Evolutionary conservation across 1,140 invertebrate genomes (phyloP), one percentile per base, ranked within the genome.

Genomic region (Oncopodura yosiiana): DNA sequence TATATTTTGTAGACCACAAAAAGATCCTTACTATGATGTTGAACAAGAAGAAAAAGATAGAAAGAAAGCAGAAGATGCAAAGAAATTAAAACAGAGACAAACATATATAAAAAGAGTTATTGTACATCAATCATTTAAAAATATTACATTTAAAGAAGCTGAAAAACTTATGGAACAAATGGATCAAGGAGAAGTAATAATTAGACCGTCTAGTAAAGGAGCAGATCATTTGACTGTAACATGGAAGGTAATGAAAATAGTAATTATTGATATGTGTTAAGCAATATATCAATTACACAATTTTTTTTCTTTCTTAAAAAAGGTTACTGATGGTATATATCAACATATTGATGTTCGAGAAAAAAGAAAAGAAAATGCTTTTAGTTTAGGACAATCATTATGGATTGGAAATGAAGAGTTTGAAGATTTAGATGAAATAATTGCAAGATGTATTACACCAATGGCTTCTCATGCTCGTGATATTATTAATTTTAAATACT

Each of bases 341-440:
- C 91, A 96, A 69, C 94, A 98, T 69, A 91, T 98, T 44, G 90
- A 96, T 68, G 82, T 99, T 0, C 73, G 81, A 21, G 95, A 99
- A 72, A 84, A 94, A 69, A 89, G 89, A 11, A 99, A 99, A 74
- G 86, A 90, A 66, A 97, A 98, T 69, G 83, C 84, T 0, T 99
- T 97, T 67, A 92, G 89, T 36, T 71, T 99, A 18, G 95, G 95
- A 24, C 80, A 81, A 60, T 82, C 82, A 38, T 72, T 99, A 0
- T 84, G 81, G 79, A 95, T 96, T 58, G 83, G 43, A 14, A 81
- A 77, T 49, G 86, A 87, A 66, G 87, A 94, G 65, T 98, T 94
- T 72, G 94, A 99, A 75, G 94, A 99, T 73, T 71, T 99, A 8
- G 95, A 99, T 73, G 95, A 99, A 82, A 99, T 99, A 41, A 89